A percentile compares a stretch with the other conserved stretches of the same genome.
These are phyloP conservation scores for Laupala kohalensis DNA, from an alignment of 1,140 invertebrate genomes.

Conservation along the genomic window DNA sequence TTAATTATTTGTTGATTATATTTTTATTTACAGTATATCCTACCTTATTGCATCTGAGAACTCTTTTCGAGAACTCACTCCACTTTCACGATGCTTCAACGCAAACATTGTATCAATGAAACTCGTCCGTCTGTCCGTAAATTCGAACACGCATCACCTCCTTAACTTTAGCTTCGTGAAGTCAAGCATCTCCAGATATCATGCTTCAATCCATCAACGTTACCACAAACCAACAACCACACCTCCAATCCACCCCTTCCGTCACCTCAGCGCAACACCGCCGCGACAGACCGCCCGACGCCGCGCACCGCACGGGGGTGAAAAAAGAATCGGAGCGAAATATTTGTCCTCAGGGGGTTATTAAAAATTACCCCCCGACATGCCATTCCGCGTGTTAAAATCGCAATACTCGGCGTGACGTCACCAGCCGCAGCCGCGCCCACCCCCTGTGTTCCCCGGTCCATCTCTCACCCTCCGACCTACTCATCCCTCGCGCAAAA, in stretches of 20 bases:
- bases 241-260: background rate
- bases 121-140: too few relatives aligned
- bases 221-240: too few relatives aligned
- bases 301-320: background rate
- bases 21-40: too few relatives aligned
- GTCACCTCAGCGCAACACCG: background rate
- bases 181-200: too few relatives aligned
- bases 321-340: slow-evolving; percentile 2
- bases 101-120: too few relatives aligned
- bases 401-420: slow-evolving; percentile 9
- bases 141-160: too few relatives aligned
- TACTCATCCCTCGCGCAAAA: background rate
- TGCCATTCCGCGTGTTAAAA: slow-evolving; percentile 13
- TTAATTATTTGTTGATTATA: too few relatives aligned
- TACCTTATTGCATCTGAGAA: too few relatives aligned
- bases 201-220: too few relatives aligned
- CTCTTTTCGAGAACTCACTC: too few relatives aligned
- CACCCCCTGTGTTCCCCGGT: background rate
- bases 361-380: slow-evolving; percentile 12
- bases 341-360: slow-evolving; percentile 10
- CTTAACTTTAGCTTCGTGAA: too few relatives aligned
- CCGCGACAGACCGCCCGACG: background rate
- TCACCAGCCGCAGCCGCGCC: background rate
- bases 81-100: too few relatives aligned
- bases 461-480: background rate